Evolutionary conservation across 2,888 invertebrate species (phyloP).

Genomic region (Kuschelorhynchus macadamiae): DNA sequence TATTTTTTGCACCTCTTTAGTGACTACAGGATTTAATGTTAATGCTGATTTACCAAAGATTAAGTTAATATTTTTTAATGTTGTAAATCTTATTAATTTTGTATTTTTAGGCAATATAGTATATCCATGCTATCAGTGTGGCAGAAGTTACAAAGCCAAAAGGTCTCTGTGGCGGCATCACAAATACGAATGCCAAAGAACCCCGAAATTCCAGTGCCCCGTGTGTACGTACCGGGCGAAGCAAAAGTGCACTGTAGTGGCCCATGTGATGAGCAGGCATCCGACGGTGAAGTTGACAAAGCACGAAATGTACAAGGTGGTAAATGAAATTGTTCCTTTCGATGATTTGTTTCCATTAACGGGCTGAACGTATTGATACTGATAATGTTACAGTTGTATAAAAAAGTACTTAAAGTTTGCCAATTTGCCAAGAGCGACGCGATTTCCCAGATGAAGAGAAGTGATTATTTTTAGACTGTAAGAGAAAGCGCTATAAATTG

Average conservation of each 20-base stretch:
- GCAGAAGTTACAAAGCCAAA: slow-evolving; percentile 57
- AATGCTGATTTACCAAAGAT: no score
- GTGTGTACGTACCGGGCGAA: slow-evolving; percentile 55
- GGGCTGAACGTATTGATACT: no score
- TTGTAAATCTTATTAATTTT: neutral
- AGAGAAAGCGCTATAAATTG: no score
- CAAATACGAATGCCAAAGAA: slow-evolving; percentile 60
- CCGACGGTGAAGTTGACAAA: slow-evolving; percentile 35
- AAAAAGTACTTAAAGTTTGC: no score
- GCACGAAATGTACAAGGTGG: slow-evolving; percentile 45
- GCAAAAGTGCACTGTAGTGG: slow-evolving; percentile 57
- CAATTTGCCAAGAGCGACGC: no score
- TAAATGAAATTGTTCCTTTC: slow-evolving; percentile 27
- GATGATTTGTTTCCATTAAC: neutral
- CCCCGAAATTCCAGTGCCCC: slow-evolving; percentile 56
- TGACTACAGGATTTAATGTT: no score
- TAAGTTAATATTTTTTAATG: no score
- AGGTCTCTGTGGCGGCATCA: slow-evolving; percentile 59
- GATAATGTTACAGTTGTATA: no score
- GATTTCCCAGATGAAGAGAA: no score
- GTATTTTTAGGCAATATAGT: slow-evolving; percentile 31
- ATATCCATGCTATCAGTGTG: slow-evolving; percentile 55
- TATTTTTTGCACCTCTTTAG: no score
- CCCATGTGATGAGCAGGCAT: slow-evolving; percentile 53
- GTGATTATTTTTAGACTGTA: no score